A percentile compares a stretch with the other conserved stretches of the same genome.
Conservation (phyloP, 2,888 invertebrate species). For the Augochlorella aurata region DNA sequence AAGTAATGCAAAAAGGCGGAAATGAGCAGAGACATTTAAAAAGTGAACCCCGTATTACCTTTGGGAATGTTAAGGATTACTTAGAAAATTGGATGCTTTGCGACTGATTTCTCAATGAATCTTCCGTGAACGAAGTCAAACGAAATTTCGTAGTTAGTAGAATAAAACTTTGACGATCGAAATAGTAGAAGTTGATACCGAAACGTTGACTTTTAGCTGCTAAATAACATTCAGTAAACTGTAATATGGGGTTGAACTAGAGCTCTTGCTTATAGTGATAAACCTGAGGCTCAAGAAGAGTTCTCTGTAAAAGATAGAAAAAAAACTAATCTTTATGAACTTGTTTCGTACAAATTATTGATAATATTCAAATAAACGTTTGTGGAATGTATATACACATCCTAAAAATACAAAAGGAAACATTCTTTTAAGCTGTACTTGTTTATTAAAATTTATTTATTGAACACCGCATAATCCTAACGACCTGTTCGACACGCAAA, state of each 20-base stretch:
- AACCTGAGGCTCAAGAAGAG: too few relatives aligned
- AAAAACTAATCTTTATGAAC: too few relatives aligned
- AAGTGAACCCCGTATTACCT: conserved; percentile 25
- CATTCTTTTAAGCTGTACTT: too few relatives aligned
- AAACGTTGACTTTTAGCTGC: not conserved
- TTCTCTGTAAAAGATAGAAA: too few relatives aligned
- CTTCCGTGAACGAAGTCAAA: not conserved
- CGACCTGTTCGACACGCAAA: too few relatives aligned
- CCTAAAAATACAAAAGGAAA: too few relatives aligned
- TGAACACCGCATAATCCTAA: too few relatives aligned
- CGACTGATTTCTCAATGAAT: conserved; percentile 12
- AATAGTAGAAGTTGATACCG: not conserved
- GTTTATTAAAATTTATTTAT: too few relatives aligned
- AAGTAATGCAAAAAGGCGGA: conserved; percentile 4
- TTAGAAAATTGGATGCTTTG: conserved; percentile 37
- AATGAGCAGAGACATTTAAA: conserved; percentile 24
- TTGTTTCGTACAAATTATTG: too few relatives aligned
- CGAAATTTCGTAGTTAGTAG: not conserved
- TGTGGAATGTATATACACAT: too few relatives aligned
- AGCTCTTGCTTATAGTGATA: too few relatives aligned
- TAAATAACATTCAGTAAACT: not conserved
- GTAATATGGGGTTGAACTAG: not conserved
- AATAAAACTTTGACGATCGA: not conserved
- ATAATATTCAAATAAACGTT: too few relatives aligned
- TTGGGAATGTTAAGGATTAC: conserved; percentile 27